A percentile compares a stretch with the other conserved stretches of the same genome.
phyloP scores from a whole-genome alignment of 2,113 vertebrate species.

The Corynorhinus townsendii region DNA sequence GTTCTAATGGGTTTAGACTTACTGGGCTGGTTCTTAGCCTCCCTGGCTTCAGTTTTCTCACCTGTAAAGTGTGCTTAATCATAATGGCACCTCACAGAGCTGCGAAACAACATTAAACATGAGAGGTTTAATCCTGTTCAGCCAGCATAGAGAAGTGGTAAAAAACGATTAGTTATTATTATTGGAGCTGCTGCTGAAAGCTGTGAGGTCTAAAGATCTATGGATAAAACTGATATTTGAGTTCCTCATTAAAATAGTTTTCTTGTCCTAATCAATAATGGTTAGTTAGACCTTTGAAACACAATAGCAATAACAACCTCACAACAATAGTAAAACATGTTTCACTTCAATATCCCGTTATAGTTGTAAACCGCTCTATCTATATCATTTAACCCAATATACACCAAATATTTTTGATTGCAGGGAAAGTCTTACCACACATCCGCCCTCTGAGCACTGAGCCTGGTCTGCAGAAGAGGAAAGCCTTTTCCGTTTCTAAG shows the following conservation, averaged over 20 bases:
- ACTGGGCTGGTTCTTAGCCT: not conserved
- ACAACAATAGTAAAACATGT: not conserved
- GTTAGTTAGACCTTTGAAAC: not conserved
- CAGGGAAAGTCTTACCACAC: slow-evolving; percentile 88
- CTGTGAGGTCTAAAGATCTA: not conserved
- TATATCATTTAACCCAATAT: not conserved
- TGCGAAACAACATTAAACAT: not conserved
- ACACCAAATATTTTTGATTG: not conserved
- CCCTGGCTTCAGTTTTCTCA: not conserved
- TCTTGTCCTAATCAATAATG: not conserved
- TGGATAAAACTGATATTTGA: not conserved
- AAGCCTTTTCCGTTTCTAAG: slow-evolving; percentile 89
- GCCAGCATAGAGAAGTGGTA: not conserved
- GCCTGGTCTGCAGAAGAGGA: slow-evolving; percentile 93
- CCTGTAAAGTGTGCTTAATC: not conserved
- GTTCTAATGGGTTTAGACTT: not conserved
- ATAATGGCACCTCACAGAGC: not conserved
- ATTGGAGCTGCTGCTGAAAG: not conserved
- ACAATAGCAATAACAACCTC: not conserved
- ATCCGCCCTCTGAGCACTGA: slow-evolving; percentile 94
- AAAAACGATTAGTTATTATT: not conserved
- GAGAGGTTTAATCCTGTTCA: not conserved
- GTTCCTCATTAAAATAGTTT: not conserved
- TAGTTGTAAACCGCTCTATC: not conserved
- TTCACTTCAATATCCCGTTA: not conserved